Percentiles rank a stretch among this genome's conserved stretches.
phyloP scores from a whole-genome alignment of 2,113 vertebrate species.

The Alexandromys fortis region DNA sequence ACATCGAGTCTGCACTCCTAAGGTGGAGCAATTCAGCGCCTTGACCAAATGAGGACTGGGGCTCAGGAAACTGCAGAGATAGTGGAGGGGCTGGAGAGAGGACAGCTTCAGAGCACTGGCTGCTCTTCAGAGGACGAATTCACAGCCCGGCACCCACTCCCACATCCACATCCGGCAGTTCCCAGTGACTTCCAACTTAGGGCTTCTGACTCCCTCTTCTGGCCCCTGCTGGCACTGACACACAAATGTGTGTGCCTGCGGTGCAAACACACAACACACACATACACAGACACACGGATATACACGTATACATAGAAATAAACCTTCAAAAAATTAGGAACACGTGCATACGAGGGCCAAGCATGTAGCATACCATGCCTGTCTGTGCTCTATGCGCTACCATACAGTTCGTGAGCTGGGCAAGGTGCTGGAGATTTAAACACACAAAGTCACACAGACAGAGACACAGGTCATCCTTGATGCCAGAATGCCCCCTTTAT shows the following conservation, averaged over 20 bases:
- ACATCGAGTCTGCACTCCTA: too few species aligned
- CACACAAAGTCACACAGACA: too few species aligned
- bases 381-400: too few species aligned
- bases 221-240: background rate
- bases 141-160: rapidly evolving
- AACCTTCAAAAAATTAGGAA: background rate
- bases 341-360: background rate
- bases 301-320: background rate
- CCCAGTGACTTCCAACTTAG: background rate
- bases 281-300: background rate
- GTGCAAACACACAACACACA: background rate
- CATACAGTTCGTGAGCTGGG: too few species aligned
- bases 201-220: background rate
- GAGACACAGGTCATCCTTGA: too few species aligned
- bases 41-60: background rate
- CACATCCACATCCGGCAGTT: background rate
- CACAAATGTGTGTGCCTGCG: background rate
- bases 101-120: background rate
- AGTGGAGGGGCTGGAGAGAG: background rate
- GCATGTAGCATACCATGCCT: background rate
- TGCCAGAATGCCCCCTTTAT: too few species aligned
- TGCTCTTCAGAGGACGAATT: background rate
- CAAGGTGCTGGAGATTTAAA: too few species aligned
- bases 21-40: background rate
- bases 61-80: background rate